Percentiles rank a stretch among this genome's conserved stretches.
Conservation (phyloP, 2,888 invertebrate species). For the Invenusta paracnida region DNA sequence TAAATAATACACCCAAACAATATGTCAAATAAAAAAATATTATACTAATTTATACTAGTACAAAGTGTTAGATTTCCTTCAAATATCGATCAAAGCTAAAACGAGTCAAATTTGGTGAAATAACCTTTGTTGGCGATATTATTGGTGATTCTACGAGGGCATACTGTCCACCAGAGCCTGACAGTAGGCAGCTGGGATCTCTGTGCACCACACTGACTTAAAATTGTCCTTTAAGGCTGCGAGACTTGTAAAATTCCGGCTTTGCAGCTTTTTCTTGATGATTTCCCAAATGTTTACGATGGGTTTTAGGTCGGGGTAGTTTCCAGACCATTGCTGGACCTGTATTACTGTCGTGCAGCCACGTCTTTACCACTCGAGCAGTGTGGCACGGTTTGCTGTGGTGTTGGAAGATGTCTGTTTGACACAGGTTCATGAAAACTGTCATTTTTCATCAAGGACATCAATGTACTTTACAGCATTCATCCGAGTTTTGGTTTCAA, state of each 20-base stretch:
- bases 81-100: too few species aligned
- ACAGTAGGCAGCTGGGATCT: neutral
- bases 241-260: neutral
- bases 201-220: conserved; percentile 11
- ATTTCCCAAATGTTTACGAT: conserved; percentile 8
- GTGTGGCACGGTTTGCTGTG: too few species aligned
- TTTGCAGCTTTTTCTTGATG: neutral
- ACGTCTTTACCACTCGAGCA: neutral
- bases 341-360: neutral
- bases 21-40: too few species aligned
- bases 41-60: too few species aligned
- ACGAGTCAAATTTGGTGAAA: conserved; percentile 4
- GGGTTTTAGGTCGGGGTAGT: neutral
- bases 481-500: too few species aligned
- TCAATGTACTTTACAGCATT: too few species aligned
- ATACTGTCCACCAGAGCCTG: conserved; percentile 28
- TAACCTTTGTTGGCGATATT: conserved; percentile 14
- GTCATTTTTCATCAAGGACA: too few species aligned
- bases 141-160: neutral
- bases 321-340: conserved; percentile 16
- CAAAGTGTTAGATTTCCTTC: neutral
- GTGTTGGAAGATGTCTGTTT: too few species aligned
- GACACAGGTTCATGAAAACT: too few species aligned
- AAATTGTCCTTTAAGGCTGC: neutral
- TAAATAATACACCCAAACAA: too few species aligned